Evolutionary conservation across 2,888 invertebrate genomes (phyloP).

Genomic region (Yponomeuta evonymella): DNA sequence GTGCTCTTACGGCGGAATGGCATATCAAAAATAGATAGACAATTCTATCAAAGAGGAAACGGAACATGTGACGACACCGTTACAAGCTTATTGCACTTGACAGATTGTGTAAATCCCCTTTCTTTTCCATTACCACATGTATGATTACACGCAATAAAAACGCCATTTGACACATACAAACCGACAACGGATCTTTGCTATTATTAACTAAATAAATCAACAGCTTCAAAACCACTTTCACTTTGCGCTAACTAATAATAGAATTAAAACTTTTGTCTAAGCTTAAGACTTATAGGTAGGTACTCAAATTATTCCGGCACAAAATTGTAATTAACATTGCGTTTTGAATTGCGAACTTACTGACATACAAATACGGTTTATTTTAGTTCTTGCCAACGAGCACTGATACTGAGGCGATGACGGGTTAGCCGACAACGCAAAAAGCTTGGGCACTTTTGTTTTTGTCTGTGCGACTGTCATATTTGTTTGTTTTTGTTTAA

Average conservation of each 20-base stretch:
- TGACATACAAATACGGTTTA: no score
- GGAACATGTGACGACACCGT: not conserved
- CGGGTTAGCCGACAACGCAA: not conserved
- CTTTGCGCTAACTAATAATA: not conserved
- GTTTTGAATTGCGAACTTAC: no score
- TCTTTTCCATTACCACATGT: not conserved
- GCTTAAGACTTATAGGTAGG: no score
- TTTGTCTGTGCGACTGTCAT: not conserved
- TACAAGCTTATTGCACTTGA: not conserved
- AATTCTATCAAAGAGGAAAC: no score
- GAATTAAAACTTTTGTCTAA: not conserved
- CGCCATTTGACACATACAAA: not conserved
- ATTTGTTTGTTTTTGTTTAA: not conserved
- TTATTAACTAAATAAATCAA: not conserved
- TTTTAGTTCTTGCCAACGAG: no score
- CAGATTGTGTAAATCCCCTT: not conserved
- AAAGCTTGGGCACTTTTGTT: not conserved
- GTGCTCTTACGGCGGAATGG: no score
- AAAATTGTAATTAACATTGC: no score
- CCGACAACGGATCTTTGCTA: not conserved
- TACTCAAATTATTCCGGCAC: no score
- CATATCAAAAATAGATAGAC: no score
- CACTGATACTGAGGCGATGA: no score
- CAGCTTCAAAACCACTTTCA: not conserved
- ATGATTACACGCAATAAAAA: not conserved